These are phyloP conservation scores for Neelides sp. DNA, from an alignment of 1,140 invertebrate genomes.

Conservation along the genomic window DNA sequence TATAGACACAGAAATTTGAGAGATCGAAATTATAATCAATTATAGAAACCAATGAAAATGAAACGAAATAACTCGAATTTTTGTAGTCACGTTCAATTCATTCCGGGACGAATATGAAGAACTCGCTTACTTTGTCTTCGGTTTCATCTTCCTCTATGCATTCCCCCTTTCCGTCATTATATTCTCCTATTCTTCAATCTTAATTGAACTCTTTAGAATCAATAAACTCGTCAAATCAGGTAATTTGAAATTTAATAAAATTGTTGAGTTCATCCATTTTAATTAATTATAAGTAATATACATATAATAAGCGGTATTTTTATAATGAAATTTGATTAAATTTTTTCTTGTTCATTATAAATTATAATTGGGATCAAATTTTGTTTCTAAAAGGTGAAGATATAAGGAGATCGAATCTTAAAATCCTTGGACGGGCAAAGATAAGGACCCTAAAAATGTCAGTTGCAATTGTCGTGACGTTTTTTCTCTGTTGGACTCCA, in stretches of 20 bases:
- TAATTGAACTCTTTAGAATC: conserved; percentile 53
- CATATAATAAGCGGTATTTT: too few relatives aligned
- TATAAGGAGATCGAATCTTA: conserved; percentile 37
- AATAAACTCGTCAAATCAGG: conserved; percentile 16
- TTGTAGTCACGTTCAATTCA: too few relatives aligned
- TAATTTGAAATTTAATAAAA: conserved; percentile 15
- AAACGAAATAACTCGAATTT: too few relatives aligned
- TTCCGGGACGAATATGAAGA: too few relatives aligned
- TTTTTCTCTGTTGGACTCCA: conserved; percentile 85
- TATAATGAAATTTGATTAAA: too few relatives aligned
- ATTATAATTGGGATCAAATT: too few relatives aligned
- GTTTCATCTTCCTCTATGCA: conserved; percentile 71
- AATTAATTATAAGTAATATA: too few relatives aligned
- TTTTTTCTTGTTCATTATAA: too few relatives aligned
- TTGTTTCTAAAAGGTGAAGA: conserved; percentile 15
- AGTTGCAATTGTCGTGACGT: conserved; percentile 78
- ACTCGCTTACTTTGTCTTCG: conserved; percentile 58
- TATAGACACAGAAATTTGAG: too few relatives aligned
- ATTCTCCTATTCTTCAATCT: conserved; percentile 71
- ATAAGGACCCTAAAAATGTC: conserved; percentile 88
- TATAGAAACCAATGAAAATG: too few relatives aligned
- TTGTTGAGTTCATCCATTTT: too few relatives aligned
- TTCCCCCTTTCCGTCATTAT: conserved; percentile 70
- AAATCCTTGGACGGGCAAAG: conserved; percentile 65
- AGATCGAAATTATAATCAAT: too few relatives aligned